Evolutionary conservation across 2,888 invertebrate species (phyloP), one percentile per base, ranked within the genome.

Genomic region (Cephonodes hylas): DNA sequence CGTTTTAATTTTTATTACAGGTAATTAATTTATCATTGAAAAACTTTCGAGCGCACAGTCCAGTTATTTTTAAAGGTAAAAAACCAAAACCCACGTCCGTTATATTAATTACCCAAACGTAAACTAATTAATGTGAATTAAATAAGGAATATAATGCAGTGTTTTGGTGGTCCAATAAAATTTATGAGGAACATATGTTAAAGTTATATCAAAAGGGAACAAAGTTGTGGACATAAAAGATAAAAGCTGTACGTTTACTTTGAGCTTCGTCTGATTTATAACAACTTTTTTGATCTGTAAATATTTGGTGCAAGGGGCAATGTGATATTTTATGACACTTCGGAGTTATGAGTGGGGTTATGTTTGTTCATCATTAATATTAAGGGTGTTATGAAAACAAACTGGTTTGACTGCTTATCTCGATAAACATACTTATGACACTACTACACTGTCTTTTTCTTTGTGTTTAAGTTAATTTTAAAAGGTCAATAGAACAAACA

Each of bases 1-100:
- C n/a, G n/a, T 18, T 31, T 31, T 18, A 0, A 44, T 64, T 64
- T 68, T 68, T 75, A 67, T 77, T 79, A 31, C 79, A 76, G 76
- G 79, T 78, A 78, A 38, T 6, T 22, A 46, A 2, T 13, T 15
- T 20, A 31, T 44, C 38, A 44, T 27, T 56, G 38, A n/a, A n/a
- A n/a, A n/a, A n/a, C n/a, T n/a, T n/a, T n/a, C n/a, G n/a, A n/a
- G n/a, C n/a, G n/a, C n/a, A 42, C 44, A 34, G 27, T 71, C 71
- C 42, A 67, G 71, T 65, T 58, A 8, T 4, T 18, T 10, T 27
- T 8, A 18, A 18, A 6, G 18, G 27, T 8, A 18, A 10, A 53
- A 27, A 45, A 46, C 23, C n/a, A 46, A 23, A 46, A 46, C 31
- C 3, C 31, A 15, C 27, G 31, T 18, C 48, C 25, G 25, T 10